Evolutionary conservation across 2,888 invertebrate species (phyloP), one percentile per base, ranked within the genome.

Genomic region (Megalurothrips usitatus): DNA sequence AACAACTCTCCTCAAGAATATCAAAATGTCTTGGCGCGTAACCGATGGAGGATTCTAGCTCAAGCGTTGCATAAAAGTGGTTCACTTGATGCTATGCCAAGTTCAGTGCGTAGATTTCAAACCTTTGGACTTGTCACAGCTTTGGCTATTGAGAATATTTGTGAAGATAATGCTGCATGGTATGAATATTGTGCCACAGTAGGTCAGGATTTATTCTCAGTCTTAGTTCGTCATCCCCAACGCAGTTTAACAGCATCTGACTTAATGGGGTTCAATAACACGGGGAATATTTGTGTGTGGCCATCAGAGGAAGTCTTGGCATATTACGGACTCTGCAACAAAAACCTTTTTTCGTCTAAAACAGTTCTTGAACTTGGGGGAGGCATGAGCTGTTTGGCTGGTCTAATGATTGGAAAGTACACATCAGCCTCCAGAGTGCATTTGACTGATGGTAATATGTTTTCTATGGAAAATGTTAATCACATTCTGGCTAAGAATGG

Each of bases 371-470:
- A 95, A 86, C 88, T 95, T 78, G 95, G 95, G 3, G 95, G 95
- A 26, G 95, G 95, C 4, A 95, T 95, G 93, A 94, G 94, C 28
- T 94, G 94, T 84, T 88, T 95, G 49, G 94, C 94, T 11, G 95
- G 94, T 1, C 87, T 95, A 19, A 90, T 94, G 85, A 89, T 91
- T 80, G 92, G 93, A 81, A 92, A 93, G 85, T 92, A 92, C 84
- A 91, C 92, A 81, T 88, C 89, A 80, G 90, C 93, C 0, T 88
- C 89, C 83, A 88, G 89, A 43, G 92, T 95, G 8, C 90, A 92
- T 83, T 88, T 95, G 58, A 94, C 94, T 19, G 95, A 95, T 86
- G 95, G 95, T 58, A 95, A 95, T 87, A 90, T 90, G 84, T 89
- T 91, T 78, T 93, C 94, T 82, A 91, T 94, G 79, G 91, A 92